Base-by-base conservation (phyloP, 2,888 invertebrate genomes). In the Smittia aterrima region DNA sequence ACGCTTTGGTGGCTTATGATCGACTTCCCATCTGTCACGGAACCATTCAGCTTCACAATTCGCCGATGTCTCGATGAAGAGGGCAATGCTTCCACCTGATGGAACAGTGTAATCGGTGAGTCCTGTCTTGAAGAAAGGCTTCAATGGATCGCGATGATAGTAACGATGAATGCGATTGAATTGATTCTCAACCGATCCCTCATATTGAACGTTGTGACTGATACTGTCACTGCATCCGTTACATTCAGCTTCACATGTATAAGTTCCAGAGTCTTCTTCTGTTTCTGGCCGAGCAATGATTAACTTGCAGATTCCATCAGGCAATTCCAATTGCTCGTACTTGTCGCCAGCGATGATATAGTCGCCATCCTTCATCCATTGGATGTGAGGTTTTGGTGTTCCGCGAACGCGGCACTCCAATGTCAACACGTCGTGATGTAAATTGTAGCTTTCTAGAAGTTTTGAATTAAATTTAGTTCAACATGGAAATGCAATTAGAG, bases 391-490 rank as follows among this genome's bases (percentile, higher is more conserved):
- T 1, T 87, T 83, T 13, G 92, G 92, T 78, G 90, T 88, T 22
- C 91, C 91, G 75, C 90, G 87, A 64, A 93, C 88, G 70, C 90
- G 87, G 79, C 93, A 93, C 82, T 93, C 93, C 76, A 94, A 83
- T 24, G 89, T 86, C 71, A 93, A 81, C 80, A 92, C 90, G 80
- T 92, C 89, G 79, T 89, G 90, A 53, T 87, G 85, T 67, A 88
- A 84, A 79, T 88, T 89, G 81, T 91, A 93, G 11, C 85, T 87
- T 81, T 93, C 93, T 89, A 82, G 66, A 77, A 58, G 32, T 32
- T 32, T 32, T 9, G 9, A 32, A 32, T 9, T 6, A 9, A 3
- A 32, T 32, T 32, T 6, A 32, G 11, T 47, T 13, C 47, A 47
- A 47, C 11, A 11, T 3, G 2, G 11, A 11, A 47, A 6, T 2